Conservation (phyloP, 2,888 invertebrate species). For the Exephanes ischioxanthus region DNA sequence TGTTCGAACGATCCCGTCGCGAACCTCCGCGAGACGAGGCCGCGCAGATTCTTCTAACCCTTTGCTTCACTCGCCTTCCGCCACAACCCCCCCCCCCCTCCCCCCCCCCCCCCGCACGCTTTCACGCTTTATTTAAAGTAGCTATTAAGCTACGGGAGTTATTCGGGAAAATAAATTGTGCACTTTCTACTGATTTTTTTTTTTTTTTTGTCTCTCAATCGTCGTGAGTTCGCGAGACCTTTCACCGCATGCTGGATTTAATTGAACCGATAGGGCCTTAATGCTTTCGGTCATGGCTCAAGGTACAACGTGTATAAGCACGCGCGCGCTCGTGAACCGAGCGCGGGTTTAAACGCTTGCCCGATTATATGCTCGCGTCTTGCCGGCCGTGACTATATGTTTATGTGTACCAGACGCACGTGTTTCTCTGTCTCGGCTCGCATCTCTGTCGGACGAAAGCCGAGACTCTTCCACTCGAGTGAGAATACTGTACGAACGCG, state of each 20-base stretch:
- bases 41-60: too few species aligned
- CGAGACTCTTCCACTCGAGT: conserved; percentile 44
- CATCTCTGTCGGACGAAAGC: conserved; percentile 48
- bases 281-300: conserved; percentile 53
- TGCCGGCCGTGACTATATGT: conserved; percentile 22
- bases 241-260: conserved; percentile 39
- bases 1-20: neutral
- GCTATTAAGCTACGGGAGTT: conserved; percentile 27
- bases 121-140: conserved; percentile 29
- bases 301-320: conserved; percentile 14
- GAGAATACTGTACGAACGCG: conserved; percentile 29
- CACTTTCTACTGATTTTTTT: neutral
- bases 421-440: conserved; percentile 21
- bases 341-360: conserved; percentile 39
- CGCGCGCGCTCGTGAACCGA: neutral
- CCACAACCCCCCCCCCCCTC: neutral
- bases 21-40: neutral
- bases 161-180: conserved; percentile 40
- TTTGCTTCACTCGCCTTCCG: too few species aligned
- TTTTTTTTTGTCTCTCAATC: neutral
- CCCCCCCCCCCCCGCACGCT: neutral
- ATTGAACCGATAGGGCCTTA: conserved; percentile 55
- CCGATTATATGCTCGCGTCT: conserved; percentile 39
- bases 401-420: conserved; percentile 53
- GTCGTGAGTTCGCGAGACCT: neutral